Evolutionary conservation across 2,113 vertebrate genomes (phyloP).

Genomic region (Oceanodroma tethys): DNA sequence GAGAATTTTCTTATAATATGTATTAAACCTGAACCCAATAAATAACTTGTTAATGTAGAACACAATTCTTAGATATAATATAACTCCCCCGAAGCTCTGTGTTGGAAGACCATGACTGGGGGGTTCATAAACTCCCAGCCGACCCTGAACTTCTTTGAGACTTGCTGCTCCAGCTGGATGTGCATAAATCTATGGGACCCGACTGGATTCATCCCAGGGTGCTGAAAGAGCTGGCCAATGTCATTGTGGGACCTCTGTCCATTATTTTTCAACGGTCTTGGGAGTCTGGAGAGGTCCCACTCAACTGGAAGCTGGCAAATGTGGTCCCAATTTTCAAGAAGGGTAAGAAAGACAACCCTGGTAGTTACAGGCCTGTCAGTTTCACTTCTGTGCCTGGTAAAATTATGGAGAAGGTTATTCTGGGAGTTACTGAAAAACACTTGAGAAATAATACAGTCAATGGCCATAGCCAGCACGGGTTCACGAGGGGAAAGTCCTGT

Average conservation of each 20-base stretch:
- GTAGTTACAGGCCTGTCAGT: background rate
- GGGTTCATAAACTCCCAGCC: background rate
- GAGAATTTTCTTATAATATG: background rate
- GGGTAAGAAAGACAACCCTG: background rate
- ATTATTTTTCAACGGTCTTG: background rate
- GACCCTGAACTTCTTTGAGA: background rate
- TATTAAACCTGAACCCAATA: background rate
- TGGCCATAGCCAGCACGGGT: background rate
- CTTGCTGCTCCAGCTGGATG: background rate
- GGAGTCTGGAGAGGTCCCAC: background rate
- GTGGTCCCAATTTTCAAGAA: background rate
- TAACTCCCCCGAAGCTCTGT: background rate
- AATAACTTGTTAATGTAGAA: background rate
- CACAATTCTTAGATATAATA: background rate
- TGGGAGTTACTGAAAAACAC: background rate
- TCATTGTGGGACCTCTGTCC: background rate
- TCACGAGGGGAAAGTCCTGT: background rate
- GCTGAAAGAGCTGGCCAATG: background rate
- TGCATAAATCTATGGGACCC: accelerated
- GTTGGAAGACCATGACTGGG: background rate
- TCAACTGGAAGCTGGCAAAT: background rate
- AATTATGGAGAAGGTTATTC: background rate
- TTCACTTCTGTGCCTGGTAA: background rate
- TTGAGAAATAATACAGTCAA: background rate
- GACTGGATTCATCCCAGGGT: background rate